These are phyloP conservation scores for Nephrotoma guestfalica DNA, from an alignment of 2,888 invertebrate genomes.

Conservation along the genomic window DNA sequence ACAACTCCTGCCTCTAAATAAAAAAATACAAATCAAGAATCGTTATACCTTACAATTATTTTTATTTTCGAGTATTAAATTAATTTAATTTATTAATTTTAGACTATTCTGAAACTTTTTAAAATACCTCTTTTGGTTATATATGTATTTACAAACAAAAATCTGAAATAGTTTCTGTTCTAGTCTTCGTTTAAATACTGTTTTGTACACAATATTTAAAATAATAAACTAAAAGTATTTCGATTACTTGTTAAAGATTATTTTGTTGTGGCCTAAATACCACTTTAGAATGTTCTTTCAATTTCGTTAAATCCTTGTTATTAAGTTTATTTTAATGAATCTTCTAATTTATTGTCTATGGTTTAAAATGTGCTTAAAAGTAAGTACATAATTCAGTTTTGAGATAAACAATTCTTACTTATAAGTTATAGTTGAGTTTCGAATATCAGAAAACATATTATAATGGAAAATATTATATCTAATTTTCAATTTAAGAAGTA, in stretches of 20 bases:
- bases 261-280: neutral
- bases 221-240: neutral
- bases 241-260: neutral
- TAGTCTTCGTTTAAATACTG: neutral
- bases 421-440: no score
- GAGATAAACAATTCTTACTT: no score
- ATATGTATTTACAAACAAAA: neutral
- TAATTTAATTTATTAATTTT: conserved; percentile 8
- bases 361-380: no score
- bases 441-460: no score
- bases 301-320: no score
- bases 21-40: neutral
- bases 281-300: no score
- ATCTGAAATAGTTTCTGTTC: neutral
- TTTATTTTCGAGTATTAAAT: conserved; percentile 1
- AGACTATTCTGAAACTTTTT: neutral
- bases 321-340: no score
- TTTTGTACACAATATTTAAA: neutral
- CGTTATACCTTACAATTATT: neutral
- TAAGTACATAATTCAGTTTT: no score
- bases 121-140: neutral
- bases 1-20: conserved; percentile 4
- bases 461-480: no score
- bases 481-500: no score
- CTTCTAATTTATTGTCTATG: no score